phyloP scores from a whole-genome alignment of 2,113 vertebrate genomes.

The Mohoua ochrocephala region DNA sequence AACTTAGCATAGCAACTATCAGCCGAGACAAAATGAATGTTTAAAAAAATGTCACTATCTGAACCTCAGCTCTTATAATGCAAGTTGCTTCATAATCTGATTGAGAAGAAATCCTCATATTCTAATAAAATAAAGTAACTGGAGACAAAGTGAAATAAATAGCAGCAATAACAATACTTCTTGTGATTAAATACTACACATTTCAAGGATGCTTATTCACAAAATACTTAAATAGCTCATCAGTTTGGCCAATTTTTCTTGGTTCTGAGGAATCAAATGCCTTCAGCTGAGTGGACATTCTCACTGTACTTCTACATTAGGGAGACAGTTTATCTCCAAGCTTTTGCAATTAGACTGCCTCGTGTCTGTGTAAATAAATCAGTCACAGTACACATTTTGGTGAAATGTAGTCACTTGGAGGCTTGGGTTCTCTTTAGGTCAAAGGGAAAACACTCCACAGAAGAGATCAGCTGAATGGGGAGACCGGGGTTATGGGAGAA shows the following conservation, averaged over 20 bases:
- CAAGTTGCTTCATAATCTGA: not conserved
- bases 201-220: not conserved
- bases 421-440: conserved; percentile 62
- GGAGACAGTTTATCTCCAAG: not conserved
- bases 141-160: not conserved
- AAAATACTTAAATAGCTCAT: not conserved
- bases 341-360: not conserved
- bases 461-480: conserved; percentile 71
- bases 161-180: not conserved
- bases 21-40: not conserved
- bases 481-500: conserved; percentile 75
- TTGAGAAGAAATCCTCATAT: not conserved
- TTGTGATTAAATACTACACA: conserved; percentile 14
- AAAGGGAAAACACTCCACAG: conserved; percentile 78
- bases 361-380: not conserved
- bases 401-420: not conserved
- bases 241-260: not conserved
- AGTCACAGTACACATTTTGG: not conserved
- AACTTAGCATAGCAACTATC: not conserved
- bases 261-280: not conserved
- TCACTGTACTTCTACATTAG: not conserved
- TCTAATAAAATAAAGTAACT: not conserved
- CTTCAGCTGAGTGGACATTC: not conserved
- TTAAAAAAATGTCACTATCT: not conserved
- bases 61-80: not conserved